A percentile compares a stretch with the other conserved stretches of the same genome.
Conservation (phyloP, 2,113 vertebrate species). For the Herpailurus yagouaroundi region DNA sequence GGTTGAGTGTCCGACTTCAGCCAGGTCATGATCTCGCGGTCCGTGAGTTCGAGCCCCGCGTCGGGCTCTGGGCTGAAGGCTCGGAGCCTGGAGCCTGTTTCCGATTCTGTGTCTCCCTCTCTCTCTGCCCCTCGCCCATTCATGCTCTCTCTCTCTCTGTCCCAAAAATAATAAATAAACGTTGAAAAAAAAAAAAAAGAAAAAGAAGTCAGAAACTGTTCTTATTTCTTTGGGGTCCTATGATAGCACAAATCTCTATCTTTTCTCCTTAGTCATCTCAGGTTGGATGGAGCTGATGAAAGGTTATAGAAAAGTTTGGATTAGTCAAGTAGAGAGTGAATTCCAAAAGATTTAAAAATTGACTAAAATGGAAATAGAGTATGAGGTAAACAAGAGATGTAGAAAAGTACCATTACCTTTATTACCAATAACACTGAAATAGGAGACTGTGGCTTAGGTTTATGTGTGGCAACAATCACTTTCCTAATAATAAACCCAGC, state of each 20-base stretch:
- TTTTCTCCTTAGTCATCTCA: background rate
- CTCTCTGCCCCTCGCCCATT: too few relatives aligned
- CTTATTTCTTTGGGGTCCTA: background rate
- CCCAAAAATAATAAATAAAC: too few relatives aligned
- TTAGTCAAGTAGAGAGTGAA: background rate
- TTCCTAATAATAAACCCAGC: background rate
- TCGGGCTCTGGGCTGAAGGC: too few relatives aligned
- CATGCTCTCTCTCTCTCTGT: too few relatives aligned
- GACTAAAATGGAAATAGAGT: background rate
- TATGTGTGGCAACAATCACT: background rate
- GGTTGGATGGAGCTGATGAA: fast-evolving
- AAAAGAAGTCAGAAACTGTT: background rate
- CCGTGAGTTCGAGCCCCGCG: too few relatives aligned
- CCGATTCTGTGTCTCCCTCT: too few relatives aligned
- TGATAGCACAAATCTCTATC: background rate
- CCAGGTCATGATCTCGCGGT: too few relatives aligned
- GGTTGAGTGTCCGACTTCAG: too few relatives aligned
- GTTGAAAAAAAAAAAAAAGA: too few relatives aligned
- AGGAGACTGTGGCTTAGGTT: background rate
- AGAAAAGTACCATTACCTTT: background rate
- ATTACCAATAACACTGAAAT: background rate
- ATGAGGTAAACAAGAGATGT: background rate
- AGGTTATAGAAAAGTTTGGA: background rate
- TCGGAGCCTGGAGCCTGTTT: too few relatives aligned
- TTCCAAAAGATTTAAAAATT: background rate